phyloP scores from a whole-genome alignment of 2,797 vertebrate species.

The Pipistrellus pygmaeus region DNA sequence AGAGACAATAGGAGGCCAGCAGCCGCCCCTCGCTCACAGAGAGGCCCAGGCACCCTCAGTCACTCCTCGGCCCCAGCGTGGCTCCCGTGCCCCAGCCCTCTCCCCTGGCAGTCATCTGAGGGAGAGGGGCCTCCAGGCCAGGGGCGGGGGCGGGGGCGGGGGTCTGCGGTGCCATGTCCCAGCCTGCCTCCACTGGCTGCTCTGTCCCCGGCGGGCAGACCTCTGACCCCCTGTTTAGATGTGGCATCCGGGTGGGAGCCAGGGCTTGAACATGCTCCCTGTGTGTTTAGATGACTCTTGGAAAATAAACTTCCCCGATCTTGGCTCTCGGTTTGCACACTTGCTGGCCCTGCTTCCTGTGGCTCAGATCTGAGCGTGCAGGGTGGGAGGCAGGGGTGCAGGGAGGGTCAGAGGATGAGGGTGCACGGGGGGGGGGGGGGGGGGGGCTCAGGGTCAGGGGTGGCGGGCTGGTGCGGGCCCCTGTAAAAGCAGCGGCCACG shows the following conservation, averaged over 20 bases:
- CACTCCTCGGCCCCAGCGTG: neutral
- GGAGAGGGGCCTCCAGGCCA: neutral
- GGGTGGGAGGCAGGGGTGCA: neutral
- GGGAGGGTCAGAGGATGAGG: neutral
- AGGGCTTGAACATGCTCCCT: constrained; percentile 67
- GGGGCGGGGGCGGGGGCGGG: neutral
- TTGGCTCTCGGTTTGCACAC: constrained; percentile 67
- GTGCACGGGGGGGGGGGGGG: no score
- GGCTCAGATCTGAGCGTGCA: constrained; percentile 10
- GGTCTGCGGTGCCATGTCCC: neutral
- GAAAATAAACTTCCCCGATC: constrained; percentile 80
- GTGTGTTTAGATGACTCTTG: constrained; percentile 74
- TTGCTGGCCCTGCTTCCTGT: constrained; percentile 74
- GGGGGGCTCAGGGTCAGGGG: neutral
- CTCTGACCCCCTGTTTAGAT: constrained; percentile 64
- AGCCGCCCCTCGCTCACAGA: neutral
- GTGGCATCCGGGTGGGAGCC: constrained; percentile 52
- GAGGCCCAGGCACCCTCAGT: neutral
- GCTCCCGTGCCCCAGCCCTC: neutral
- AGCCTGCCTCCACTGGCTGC: neutral
- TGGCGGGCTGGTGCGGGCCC: rapidly evolving
- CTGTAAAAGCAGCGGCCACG: neutral
- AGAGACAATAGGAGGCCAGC: neutral
- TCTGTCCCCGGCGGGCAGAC: neutral
- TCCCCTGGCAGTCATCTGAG: neutral